phyloP scores from a whole-genome alignment of 2,113 vertebrate species.

The Tachysurus fulvidraco region DNA sequence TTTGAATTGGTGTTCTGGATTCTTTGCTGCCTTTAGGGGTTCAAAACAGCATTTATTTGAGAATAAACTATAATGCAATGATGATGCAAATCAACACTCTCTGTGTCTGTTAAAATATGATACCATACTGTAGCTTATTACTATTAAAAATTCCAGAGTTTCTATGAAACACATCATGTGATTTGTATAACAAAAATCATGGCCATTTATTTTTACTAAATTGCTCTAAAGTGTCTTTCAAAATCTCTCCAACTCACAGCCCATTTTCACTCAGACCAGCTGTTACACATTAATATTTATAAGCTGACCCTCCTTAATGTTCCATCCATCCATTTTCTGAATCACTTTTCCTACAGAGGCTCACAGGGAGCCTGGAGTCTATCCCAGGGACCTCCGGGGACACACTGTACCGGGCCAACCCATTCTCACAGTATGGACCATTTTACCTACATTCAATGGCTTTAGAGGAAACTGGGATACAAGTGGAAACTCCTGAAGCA shows the following conservation, averaged over 20 bases:
- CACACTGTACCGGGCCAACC: too few species aligned
- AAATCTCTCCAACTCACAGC: background rate
- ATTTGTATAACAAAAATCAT: background rate
- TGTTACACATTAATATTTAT: conserved; percentile 1
- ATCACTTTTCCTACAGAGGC: too few species aligned
- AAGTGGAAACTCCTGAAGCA: too few species aligned
- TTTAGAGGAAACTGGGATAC: too few species aligned
- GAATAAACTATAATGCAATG: background rate
- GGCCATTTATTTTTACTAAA: background rate
- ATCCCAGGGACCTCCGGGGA: too few species aligned
- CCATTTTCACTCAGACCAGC: background rate
- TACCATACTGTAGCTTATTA: background rate
- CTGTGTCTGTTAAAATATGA: background rate
- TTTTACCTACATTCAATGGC: too few species aligned
- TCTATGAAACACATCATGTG: background rate
- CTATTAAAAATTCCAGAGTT: background rate
- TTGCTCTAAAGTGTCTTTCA: background rate
- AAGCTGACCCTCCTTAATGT: background rate
- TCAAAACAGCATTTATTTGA: background rate
- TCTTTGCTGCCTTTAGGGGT: background rate
- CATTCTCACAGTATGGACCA: too few species aligned
- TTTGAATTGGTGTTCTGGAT: background rate
- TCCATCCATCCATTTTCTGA: too few species aligned
- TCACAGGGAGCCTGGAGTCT: too few species aligned
- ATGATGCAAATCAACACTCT: background rate